Conservation (phyloP, 2,888 invertebrate species). For the Ichneumoninae sp. region DNA sequence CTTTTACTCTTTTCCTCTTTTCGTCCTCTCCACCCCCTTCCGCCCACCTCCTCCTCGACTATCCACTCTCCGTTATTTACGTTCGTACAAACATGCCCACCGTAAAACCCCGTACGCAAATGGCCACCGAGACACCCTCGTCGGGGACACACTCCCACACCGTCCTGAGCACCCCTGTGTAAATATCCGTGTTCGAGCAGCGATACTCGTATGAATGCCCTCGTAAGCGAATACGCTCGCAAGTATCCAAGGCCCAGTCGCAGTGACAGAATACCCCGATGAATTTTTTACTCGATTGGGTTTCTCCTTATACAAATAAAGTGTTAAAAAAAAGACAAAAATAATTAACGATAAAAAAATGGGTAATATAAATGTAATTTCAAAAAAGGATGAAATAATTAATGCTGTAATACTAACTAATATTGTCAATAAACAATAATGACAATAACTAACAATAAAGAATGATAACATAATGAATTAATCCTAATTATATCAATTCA, state of each 20-base stretch:
- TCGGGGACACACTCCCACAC: constrained; percentile 7
- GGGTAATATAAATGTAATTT: too few relatives aligned
- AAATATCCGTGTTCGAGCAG: constrained; percentile 24
- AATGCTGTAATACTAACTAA: too few relatives aligned
- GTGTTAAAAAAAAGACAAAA: too few relatives aligned
- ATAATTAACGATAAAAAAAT: too few relatives aligned
- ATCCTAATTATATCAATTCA: too few relatives aligned
- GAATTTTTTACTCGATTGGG: constrained; percentile 46
- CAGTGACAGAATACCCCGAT: constrained; percentile 23
- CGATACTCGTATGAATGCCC: constrained; percentile 43
- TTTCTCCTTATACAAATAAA: constrained; percentile 4
- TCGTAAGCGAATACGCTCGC: constrained; percentile 51
- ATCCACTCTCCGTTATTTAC: constrained; percentile 61
- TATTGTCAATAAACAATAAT: too few relatives aligned
- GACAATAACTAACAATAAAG: too few relatives aligned
- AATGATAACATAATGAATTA: too few relatives aligned
- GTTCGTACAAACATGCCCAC: constrained; percentile 50
- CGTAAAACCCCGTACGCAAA: constrained; percentile 37
- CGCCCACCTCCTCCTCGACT: constrained; percentile 34
- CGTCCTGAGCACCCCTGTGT: not conserved
- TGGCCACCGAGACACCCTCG: constrained; percentile 19
- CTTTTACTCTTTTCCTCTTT: constrained; percentile 19
- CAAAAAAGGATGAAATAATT: too few relatives aligned
- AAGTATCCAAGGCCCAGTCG: constrained; percentile 7
- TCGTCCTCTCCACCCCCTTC: not conserved